Evolutionary conservation across 2,113 vertebrate genomes (phyloP).

Genomic region (Catharus fuscescens): DNA sequence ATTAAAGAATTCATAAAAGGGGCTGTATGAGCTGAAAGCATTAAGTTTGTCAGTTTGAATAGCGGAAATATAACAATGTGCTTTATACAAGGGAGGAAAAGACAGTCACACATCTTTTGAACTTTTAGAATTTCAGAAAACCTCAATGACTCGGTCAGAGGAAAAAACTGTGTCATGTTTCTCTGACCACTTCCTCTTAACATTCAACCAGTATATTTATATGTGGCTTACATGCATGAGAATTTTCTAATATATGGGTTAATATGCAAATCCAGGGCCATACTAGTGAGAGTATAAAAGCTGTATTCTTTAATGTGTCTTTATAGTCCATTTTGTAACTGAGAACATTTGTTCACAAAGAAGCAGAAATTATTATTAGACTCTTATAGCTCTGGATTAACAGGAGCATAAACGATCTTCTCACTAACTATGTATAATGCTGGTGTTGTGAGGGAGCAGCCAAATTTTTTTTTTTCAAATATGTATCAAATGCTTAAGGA

Average conservation of each 20-base stretch:
- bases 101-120: fast-evolving
- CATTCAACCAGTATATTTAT: background rate
- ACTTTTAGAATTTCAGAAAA: background rate
- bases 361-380: background rate
- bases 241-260: background rate
- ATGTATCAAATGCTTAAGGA: background rate
- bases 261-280: background rate
- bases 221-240: background rate
- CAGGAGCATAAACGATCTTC: background rate
- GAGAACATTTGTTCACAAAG: background rate
- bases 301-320: background rate
- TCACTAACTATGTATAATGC: background rate
- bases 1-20: background rate
- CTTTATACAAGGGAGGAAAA: background rate
- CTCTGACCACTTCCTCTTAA: background rate
- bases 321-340: background rate
- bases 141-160: background rate
- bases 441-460: background rate
- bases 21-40: background rate
- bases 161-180: background rate
- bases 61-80: background rate
- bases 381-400: background rate
- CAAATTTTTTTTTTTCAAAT: background rate
- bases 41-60: background rate
- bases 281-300: background rate